Conservation (phyloP, 2,888 invertebrate species). For the Drosophila formosana region DNA sequence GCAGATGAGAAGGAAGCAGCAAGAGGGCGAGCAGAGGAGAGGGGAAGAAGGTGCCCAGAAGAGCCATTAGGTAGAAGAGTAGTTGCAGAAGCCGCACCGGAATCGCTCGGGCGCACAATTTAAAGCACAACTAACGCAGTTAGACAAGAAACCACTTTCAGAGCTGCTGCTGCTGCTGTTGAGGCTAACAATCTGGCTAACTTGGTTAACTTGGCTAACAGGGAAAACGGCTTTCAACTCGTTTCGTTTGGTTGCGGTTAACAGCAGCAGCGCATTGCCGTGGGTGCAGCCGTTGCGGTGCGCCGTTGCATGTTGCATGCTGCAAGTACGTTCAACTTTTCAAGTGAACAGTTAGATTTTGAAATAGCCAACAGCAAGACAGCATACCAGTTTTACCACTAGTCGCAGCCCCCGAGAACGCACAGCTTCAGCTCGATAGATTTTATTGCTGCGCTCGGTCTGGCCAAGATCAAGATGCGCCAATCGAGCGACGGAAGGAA, state of each 20-base stretch:
- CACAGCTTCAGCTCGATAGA: slow-evolving; percentile 28
- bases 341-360: slow-evolving; percentile 81
- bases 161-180: slow-evolving; percentile 53
- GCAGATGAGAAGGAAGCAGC: neutral
- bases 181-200: slow-evolving; percentile 33
- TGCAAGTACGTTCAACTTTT: slow-evolving; percentile 80
- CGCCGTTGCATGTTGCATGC: slow-evolving; percentile 76
- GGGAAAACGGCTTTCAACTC: slow-evolving; percentile 80
- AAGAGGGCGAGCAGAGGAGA: neutral
- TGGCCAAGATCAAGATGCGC: slow-evolving; percentile 69
- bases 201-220: slow-evolving; percentile 70
- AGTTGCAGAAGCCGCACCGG: neutral
- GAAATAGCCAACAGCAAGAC: slow-evolving; percentile 67
- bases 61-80: slow-evolving; percentile 57
- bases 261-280: slow-evolving; percentile 52
- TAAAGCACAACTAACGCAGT: slow-evolving; percentile 81
- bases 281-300: slow-evolving; percentile 74
- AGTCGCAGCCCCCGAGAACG: slow-evolving; percentile 69
- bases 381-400: slow-evolving; percentile 72
- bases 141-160: slow-evolving; percentile 79
- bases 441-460: slow-evolving; percentile 9
- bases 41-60: slow-evolving; percentile 21
- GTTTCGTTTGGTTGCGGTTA: slow-evolving; percentile 46
- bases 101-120: slow-evolving; percentile 66
- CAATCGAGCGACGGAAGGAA: slow-evolving; percentile 65